Conservation (phyloP, 64 coral and sea anemone genomes). For the Montipora capricornis region DNA sequence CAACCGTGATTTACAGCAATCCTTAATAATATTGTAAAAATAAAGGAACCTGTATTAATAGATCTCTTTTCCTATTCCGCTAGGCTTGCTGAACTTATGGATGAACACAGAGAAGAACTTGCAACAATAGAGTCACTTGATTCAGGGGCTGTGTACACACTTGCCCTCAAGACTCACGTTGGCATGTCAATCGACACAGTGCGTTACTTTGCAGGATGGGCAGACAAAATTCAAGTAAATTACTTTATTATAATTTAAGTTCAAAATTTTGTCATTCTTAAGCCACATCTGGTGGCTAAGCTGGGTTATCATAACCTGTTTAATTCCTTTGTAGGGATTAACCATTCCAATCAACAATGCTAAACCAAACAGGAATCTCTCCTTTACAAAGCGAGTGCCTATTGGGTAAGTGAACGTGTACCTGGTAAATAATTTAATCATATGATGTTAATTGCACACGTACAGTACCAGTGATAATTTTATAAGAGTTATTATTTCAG, state of each 20-base stretch:
- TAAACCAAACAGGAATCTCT: constrained; percentile 95
- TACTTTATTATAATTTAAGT: not conserved
- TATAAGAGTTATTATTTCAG: not conserved
- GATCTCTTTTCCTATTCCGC: not conserved
- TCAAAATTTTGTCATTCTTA: too few species aligned
- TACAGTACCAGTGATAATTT: not conserved
- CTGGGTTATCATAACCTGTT: not conserved
- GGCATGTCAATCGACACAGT: constrained; percentile 99
- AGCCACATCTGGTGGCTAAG: too few species aligned
- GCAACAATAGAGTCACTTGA: constrained; percentile 97
- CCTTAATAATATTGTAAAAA: too few species aligned
- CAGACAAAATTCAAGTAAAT: constrained; percentile 96
- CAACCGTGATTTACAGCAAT: too few species aligned
- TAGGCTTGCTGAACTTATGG: constrained; percentile 96
- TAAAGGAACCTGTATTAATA: too few species aligned
- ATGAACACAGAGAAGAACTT: constrained; percentile 90
- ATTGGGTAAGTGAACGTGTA: constrained; percentile 75
- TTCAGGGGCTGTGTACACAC: constrained; percentile 95
- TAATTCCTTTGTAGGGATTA: constrained; percentile 60
- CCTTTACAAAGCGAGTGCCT: constrained; percentile 89
- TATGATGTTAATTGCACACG: too few species aligned
- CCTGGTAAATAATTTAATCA: too few species aligned
- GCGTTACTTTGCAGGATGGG: constrained; percentile 98
- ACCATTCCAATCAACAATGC: constrained; percentile 97
- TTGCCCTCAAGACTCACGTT: constrained; percentile 97